Evolutionary conservation across 2,888 invertebrate species (phyloP).

Genomic region (Mesoligia furuncula): DNA sequence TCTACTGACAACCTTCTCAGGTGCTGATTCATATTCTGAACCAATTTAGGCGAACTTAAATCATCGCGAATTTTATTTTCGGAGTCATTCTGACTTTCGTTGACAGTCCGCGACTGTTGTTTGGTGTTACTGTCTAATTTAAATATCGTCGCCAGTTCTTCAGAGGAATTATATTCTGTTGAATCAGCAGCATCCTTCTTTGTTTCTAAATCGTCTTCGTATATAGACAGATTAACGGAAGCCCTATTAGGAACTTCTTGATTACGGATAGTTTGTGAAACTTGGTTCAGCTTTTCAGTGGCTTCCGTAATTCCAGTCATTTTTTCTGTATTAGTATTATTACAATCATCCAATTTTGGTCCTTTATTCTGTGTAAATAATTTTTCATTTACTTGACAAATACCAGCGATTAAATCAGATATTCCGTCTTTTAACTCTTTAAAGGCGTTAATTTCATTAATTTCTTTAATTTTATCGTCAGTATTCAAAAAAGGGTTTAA

Average conservation of each 20-base stretch:
- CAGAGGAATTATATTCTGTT: constrained; percentile 92
- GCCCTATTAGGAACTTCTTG: constrained; percentile 77
- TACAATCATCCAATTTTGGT: constrained; percentile 67
- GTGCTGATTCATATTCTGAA: constrained; percentile 86
- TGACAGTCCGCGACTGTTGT: constrained; percentile 53
- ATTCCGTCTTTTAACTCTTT: constrained; percentile 89
- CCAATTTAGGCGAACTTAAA: constrained; percentile 87
- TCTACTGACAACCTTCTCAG: constrained; percentile 85
- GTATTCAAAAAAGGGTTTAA: constrained; percentile 84
- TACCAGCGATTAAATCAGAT: constrained; percentile 88
- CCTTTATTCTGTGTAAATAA: constrained; percentile 79
- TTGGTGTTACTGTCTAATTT: constrained; percentile 81
- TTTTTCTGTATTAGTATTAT: constrained; percentile 65
- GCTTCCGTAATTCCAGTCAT: constrained; percentile 79
- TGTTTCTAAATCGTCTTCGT: constrained; percentile 85
- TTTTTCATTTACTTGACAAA: constrained; percentile 88
- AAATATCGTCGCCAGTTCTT: constrained; percentile 92
- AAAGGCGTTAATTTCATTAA: constrained; percentile 87
- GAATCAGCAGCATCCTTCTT: constrained; percentile 84
- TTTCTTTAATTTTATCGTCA: constrained; percentile 83
- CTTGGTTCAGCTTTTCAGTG: constrained; percentile 80
- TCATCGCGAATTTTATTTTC: constrained; percentile 79
- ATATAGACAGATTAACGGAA: constrained; percentile 85
- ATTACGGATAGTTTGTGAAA: constrained; percentile 72
- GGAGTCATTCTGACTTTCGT: constrained; percentile 69